Base-by-base conservation (phyloP, 92 coral and sea anemone genomes). In the Parazoanthus atlanticus region DNA sequence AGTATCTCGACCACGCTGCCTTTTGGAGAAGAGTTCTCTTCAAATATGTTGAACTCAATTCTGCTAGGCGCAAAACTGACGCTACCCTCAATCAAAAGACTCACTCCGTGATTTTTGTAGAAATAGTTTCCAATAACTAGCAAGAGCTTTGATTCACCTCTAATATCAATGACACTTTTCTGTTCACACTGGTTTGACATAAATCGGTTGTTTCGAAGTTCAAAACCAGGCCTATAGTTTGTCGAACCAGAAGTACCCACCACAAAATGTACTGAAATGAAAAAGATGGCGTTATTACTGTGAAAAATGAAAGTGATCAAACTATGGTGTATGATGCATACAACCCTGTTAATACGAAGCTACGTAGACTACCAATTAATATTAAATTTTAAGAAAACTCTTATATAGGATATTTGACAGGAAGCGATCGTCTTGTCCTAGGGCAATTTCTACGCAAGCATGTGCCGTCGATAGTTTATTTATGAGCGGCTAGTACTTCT, bases 1-100 rank as follows among this genome's bases (percentile, higher is more conserved):
- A 81, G 64, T 38, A 89, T 56, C 16, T 93, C 92, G 52, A 92
- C 19, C 10, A 93, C 85, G 65, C 88, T 89, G 5, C 49, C 84
- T 49, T 58, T 32, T 16, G 33, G 32, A 49, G 88, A 85, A 33
- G 0, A 26, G 74, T 93, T 93, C 25, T 88, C 80, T 30, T 69
- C 28, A 76, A 93, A 90, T 16, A 38, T 17, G 79, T 93, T 93
- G 29, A 33, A 56, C 15, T 29, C 73, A 11, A 93, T 85, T 26
- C 71, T 41, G 21, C 74, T 29, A 15, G 67, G 76, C 28, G 29
- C 85, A 26, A 36, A 61, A 3, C 43, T 61, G 11, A 61, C 86
- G 5, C 36, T 29, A 30, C 88, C 93, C 79, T 85, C 88, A 16
- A 74, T 25, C 8, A 90, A 30, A 47, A 93, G 33, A 3, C 71